Base-by-base conservation (phyloP, 2,797 vertebrate genomes). In the Lutjanus campechanus region DNA sequence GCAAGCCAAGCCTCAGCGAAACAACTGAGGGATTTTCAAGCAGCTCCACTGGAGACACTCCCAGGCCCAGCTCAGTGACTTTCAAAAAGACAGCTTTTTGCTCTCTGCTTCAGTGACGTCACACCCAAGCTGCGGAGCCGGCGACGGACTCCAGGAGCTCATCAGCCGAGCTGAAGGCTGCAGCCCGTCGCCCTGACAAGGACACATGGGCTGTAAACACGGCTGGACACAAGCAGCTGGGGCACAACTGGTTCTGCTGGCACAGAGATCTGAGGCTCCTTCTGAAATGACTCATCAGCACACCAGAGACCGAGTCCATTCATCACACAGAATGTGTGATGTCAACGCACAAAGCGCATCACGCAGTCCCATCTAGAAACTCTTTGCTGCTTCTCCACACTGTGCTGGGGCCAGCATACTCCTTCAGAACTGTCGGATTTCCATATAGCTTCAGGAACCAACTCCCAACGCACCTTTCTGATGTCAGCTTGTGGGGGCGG, bases 281-380 rank as follows among this genome's bases (percentile, higher is more conserved):
- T 69, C 68, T 62, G 63, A 73, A 91, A 86, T 90, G 90, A 93
- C 89, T 92, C 91, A 94, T 82, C 77, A 88, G 72, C 68, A 81
- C 60, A 20, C 82, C 87, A 84, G 76, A 77, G 70, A 92, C 73
- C 69, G 53, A 86, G 90, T 89, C 83, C 92, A 93, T 93, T 72
- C 50, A 67, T 73, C 74, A 78, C 22, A 29, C 13, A 49, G n/a
- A 71, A 29, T 29, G 50, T 69, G 62, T 76, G 71, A 72, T 55
- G 55, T 76, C 50, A 49, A 44, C 29, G 73, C 62, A 67, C 73
- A 69, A 65, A 69, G 19, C 55, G 25, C 4, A 17, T 43, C 47
- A 60, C 2, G 1, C 11, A 44, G 25, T 17, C n/a, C 17, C 65
- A 81, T 47, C 53, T 62, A 58, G 7, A 64, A 43, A 73, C 22